phyloP scores from a whole-genome alignment of 2,113 vertebrate genomes.

The Ictalurus furcatus region DNA sequence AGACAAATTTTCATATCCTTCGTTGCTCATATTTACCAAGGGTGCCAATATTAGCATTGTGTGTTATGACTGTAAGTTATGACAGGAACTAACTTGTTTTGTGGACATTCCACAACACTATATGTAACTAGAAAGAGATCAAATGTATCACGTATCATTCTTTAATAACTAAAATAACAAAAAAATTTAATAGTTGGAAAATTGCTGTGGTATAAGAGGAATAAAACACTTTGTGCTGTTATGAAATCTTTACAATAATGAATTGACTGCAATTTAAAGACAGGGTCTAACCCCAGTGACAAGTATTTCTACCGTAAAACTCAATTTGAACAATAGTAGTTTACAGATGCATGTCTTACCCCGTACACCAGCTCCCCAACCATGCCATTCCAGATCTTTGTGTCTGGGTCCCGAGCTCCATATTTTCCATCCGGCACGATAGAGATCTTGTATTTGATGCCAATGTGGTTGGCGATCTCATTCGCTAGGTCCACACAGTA shows the following conservation, averaged over 20 bases:
- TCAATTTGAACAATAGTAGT: neutral
- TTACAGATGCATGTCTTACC: conserved; percentile 75
- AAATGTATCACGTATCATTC: neutral
- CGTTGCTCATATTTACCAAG: no score
- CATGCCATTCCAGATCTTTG: conserved; percentile 99
- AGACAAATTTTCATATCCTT: no score
- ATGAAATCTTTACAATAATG: neutral
- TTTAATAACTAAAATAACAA: neutral
- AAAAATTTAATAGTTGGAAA: neutral
- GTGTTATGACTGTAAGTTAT: no score
- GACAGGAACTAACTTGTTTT: neutral
- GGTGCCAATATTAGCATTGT: no score
- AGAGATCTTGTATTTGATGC: conserved; percentile 99
- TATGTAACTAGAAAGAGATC: neutral
- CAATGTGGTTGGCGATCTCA: conserved; percentile 99
- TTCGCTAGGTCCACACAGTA: conserved; percentile 99
- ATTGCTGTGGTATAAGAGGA: neutral
- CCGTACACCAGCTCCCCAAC: conserved; percentile 99
- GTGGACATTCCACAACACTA: neutral
- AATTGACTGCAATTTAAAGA: neutral
- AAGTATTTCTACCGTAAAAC: neutral
- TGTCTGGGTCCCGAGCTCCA: conserved; percentile 97
- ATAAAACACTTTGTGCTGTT: neutral
- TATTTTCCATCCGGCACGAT: conserved; percentile 99
- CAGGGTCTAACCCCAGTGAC: neutral